These are phyloP conservation scores for Myathropa florea DNA, from an alignment of 2,888 invertebrate genomes.

Conservation along the genomic window DNA sequence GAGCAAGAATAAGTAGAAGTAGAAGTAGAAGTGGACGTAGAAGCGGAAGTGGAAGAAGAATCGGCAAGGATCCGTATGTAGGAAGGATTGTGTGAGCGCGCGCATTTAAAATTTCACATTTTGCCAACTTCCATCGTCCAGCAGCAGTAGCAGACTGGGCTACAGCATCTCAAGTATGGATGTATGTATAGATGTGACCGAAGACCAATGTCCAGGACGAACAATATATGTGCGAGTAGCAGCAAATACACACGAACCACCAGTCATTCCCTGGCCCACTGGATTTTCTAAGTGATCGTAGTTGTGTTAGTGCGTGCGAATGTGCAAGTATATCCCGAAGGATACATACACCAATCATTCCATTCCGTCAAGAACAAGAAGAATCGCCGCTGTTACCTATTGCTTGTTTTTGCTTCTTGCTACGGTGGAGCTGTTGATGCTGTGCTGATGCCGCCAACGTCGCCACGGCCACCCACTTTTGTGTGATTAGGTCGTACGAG, in stretches of 20 bases:
- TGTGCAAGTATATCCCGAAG: slow-evolving; percentile 54
- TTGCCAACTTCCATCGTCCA: slow-evolving; percentile 51
- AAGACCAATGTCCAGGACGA: slow-evolving; percentile 67
- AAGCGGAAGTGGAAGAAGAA: slow-evolving; percentile 38
- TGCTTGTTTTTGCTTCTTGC: slow-evolving; percentile 56
- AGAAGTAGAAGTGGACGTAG: slow-evolving; percentile 38
- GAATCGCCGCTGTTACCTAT: slow-evolving; percentile 56
- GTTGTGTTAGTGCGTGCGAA: slow-evolving; percentile 25
- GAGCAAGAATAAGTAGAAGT: slow-evolving; percentile 36
- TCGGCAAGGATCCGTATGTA: slow-evolving; percentile 45
- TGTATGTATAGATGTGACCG: slow-evolving; percentile 45
- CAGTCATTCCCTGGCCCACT: slow-evolving; percentile 48
- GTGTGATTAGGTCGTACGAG: slow-evolving; percentile 48
- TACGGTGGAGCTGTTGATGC: slow-evolving; percentile 22
- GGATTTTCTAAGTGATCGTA: slow-evolving; percentile 52
- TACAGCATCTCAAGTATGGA: slow-evolving; percentile 40
- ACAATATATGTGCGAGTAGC: slow-evolving; percentile 6
- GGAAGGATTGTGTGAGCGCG: slow-evolving; percentile 63
- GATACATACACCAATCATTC: slow-evolving; percentile 64
- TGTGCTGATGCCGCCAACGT: slow-evolving; percentile 13
- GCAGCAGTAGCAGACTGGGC: slow-evolving; percentile 2
- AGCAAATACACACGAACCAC: slow-evolving; percentile 35
- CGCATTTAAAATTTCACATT: slow-evolving; percentile 70
- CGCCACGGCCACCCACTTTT: slow-evolving; percentile 47
- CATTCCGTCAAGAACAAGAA: slow-evolving; percentile 68